Evolutionary conservation across 64 coral and sea anemone genomes (phyloP).

Genomic region (Montipora sp.): DNA sequence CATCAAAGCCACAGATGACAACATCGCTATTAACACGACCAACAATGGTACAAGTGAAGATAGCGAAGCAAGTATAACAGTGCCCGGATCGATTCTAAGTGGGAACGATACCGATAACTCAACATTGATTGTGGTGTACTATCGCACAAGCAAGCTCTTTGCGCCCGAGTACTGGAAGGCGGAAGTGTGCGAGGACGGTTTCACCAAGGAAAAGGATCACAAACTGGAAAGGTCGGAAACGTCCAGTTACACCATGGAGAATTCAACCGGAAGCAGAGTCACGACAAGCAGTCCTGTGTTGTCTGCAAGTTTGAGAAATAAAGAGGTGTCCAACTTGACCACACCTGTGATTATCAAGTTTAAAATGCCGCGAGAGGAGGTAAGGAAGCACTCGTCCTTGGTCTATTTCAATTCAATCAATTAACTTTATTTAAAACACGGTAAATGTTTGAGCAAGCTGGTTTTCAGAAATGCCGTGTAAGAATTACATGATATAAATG

Average conservation of each 20-base stretch:
- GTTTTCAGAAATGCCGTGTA: too few species aligned
- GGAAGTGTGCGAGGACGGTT: slow-evolving; percentile 78
- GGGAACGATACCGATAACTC: slow-evolving; percentile 49
- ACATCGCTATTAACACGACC: slow-evolving; percentile 67
- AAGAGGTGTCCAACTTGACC: slow-evolving; percentile 69
- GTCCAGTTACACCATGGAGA: slow-evolving; percentile 54
- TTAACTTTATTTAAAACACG: too few species aligned
- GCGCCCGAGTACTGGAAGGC: slow-evolving; percentile 57
- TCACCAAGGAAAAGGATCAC: slow-evolving; percentile 35
- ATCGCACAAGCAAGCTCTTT: slow-evolving; percentile 87
- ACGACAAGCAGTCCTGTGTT: slow-evolving; percentile 79
- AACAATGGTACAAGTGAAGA: slow-evolving; percentile 30
- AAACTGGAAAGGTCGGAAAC: not conserved
- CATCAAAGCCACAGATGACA: slow-evolving; percentile 52
- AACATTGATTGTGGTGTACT: slow-evolving; percentile 94
- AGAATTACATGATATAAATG: too few species aligned
- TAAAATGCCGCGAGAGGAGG: slow-evolving; percentile 75
- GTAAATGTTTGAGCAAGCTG: too few species aligned
- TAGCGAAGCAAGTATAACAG: slow-evolving; percentile 49
- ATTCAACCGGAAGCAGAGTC: slow-evolving; percentile 17
- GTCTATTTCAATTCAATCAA: too few species aligned
- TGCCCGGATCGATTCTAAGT: slow-evolving; percentile 52
- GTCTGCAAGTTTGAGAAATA: slow-evolving; percentile 75
- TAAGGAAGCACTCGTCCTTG: not conserved
- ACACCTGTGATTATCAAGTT: slow-evolving; percentile 81